These are phyloP conservation scores for Solea senegalensis DNA, from an alignment of 2,113 vertebrate genomes.

Conservation along the genomic window DNA sequence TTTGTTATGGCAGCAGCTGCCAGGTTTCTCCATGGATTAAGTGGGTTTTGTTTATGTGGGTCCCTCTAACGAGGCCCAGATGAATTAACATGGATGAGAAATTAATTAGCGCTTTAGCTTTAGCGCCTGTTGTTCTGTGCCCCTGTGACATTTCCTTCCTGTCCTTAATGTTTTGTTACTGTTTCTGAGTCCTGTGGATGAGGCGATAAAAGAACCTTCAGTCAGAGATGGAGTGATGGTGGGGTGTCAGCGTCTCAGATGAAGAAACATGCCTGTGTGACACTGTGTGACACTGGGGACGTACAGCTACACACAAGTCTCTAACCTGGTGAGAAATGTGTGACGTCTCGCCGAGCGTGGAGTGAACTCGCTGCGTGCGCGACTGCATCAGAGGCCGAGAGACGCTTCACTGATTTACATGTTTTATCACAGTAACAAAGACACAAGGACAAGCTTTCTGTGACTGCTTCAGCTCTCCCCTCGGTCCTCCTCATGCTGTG, in stretches of 20 bases:
- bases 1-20: too few species aligned
- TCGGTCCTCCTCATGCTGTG: slow-evolving; percentile 3
- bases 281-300: not conserved
- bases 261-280: too few species aligned
- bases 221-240: slow-evolving; percentile 1
- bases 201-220: not conserved
- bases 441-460: not conserved
- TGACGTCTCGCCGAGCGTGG: slow-evolving; percentile 32
- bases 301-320: slow-evolving; percentile 40
- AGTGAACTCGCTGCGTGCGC: slow-evolving; percentile 44
- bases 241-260: slow-evolving; percentile 21
- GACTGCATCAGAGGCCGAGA: slow-evolving; percentile 46
- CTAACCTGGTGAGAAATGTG: slow-evolving; percentile 56
- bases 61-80: slow-evolving; percentile 42
- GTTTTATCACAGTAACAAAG: slow-evolving; percentile 63
- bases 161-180: not conserved
- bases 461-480: not conserved
- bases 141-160: slow-evolving; percentile 1
- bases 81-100: slow-evolving; percentile 49
- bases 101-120: slow-evolving; percentile 29
- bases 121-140: slow-evolving; percentile 11
- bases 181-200: not conserved
- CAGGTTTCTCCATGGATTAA: slow-evolving; percentile 36
- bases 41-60: slow-evolving; percentile 24
- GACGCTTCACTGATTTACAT: slow-evolving; percentile 54